These are phyloP conservation scores for Siniperca undulata DNA, from an alignment of 2,797 vertebrate species.

Conservation along the genomic window DNA sequence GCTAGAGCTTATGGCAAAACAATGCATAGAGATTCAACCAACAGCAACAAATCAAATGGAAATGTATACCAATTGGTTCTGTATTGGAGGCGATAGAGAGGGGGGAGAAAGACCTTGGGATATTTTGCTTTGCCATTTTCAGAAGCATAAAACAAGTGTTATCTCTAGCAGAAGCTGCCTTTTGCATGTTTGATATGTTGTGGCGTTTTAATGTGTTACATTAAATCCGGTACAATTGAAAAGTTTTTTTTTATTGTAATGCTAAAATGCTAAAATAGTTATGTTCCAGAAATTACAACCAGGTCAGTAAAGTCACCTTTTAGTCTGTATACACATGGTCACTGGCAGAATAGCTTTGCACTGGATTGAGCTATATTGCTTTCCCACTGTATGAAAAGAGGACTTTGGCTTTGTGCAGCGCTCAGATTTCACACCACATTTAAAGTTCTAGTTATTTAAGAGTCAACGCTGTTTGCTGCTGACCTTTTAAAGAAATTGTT, in stretches of 20 bases:
- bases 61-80: neutral
- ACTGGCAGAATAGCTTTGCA: neutral
- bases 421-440: neutral
- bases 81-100: neutral
- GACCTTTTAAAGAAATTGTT: neutral
- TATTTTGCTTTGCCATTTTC: neutral
- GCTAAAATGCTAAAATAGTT: neutral
- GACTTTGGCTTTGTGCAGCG: no score
- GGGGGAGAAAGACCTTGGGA: neutral
- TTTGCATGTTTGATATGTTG: neutral
- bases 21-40: neutral
- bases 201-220: neutral
- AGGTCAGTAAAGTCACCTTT: neutral
- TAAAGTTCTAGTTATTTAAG: neutral
- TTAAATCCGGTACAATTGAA: neutral
- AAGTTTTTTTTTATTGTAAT: neutral
- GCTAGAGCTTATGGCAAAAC: neutral
- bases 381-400: neutral
- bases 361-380: neutral
- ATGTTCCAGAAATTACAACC: neutral
- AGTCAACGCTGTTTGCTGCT: neutral
- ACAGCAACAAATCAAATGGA: neutral
- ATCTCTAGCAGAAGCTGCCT: neutral
- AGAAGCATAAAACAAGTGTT: neutral
- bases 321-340: neutral